Percentiles rank a stretch among this genome's conserved stretches.
Conservation (phyloP, 2,113 vertebrate genomes). For the Petroica traversi region DNA sequence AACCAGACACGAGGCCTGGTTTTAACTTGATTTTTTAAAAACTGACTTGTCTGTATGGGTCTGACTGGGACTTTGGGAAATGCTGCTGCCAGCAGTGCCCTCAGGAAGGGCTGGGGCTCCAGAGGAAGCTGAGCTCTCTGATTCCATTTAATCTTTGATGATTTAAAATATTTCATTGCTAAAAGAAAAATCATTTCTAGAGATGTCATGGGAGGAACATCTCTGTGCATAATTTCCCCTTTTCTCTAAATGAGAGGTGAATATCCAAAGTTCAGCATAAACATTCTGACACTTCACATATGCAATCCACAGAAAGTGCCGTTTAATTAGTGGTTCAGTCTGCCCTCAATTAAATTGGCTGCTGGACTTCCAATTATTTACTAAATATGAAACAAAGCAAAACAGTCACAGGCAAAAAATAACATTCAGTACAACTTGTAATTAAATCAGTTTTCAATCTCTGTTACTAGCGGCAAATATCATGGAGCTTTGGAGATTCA, state of each 20-base stretch:
- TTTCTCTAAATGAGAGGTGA: not conserved
- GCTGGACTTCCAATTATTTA: not conserved
- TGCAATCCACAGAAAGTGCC: not conserved
- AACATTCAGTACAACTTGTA: not conserved
- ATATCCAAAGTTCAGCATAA: not conserved
- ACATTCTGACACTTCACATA: not conserved
- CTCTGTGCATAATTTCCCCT: not conserved
- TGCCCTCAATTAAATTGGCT: not conserved
- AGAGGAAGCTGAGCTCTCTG: not conserved
- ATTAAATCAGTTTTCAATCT: not conserved
- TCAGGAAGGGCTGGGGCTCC: not conserved
- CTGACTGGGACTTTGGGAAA: not conserved
- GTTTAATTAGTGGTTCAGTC: not conserved
- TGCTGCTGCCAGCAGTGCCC: not conserved
- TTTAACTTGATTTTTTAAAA: not conserved
- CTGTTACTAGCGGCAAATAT: not conserved
- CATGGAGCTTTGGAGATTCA: not conserved
- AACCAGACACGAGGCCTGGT: not conserved
- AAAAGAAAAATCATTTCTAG: not conserved
- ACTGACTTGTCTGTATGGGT: rapidly evolving
- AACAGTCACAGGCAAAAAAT: not conserved
- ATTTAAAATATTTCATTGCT: not conserved
- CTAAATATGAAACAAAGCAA: not conserved
- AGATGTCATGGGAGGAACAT: not conserved
- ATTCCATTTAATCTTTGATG: not conserved